phyloP scores from a whole-genome alignment of 2,113 vertebrate genomes.

The Lepisosteus osseus region DNA sequence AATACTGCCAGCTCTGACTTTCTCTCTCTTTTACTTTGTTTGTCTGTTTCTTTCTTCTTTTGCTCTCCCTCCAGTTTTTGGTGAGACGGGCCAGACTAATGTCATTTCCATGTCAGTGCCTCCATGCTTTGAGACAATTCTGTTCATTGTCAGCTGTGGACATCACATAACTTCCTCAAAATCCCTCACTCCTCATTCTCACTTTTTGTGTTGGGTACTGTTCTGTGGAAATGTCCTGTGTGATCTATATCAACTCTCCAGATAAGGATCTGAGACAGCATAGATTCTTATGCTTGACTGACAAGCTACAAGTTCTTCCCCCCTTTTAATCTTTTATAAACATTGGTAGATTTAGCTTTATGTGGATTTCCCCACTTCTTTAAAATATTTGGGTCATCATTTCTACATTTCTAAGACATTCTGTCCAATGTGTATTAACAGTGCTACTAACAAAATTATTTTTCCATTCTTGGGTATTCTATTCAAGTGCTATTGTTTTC shows the following conservation, averaged over 20 bases:
- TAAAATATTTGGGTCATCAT: no score
- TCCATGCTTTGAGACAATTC: slow-evolving; percentile 11
- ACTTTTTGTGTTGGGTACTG: slow-evolving; percentile 31
- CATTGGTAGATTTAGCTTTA: no score
- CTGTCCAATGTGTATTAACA: no score
- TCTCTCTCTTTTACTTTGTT: slow-evolving; percentile 10
- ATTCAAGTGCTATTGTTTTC: no score
- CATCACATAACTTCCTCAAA: slow-evolving; percentile 18
- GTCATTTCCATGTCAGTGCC: slow-evolving; percentile 31
- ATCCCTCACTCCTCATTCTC: slow-evolving; percentile 11
- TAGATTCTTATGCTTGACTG: neutral
- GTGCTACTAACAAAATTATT: no score
- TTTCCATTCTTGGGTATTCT: no score
- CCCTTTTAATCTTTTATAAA: no score
- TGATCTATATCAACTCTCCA: slow-evolving; percentile 33
- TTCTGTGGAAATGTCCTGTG: slow-evolving; percentile 31
- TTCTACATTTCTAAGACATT: no score
- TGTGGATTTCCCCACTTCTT: no score
- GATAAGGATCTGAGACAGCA: neutral
- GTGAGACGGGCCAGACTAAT: slow-evolving; percentile 13
- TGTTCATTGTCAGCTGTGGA: neutral
- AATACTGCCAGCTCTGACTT: slow-evolving; percentile 6
- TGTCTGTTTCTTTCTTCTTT: slow-evolving; percentile 4
- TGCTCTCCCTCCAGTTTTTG: slow-evolving; percentile 13
- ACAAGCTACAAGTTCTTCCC: no score